Base-by-base conservation (phyloP, 2,888 invertebrate genomes). In the Drosophila antonietae region DNA sequence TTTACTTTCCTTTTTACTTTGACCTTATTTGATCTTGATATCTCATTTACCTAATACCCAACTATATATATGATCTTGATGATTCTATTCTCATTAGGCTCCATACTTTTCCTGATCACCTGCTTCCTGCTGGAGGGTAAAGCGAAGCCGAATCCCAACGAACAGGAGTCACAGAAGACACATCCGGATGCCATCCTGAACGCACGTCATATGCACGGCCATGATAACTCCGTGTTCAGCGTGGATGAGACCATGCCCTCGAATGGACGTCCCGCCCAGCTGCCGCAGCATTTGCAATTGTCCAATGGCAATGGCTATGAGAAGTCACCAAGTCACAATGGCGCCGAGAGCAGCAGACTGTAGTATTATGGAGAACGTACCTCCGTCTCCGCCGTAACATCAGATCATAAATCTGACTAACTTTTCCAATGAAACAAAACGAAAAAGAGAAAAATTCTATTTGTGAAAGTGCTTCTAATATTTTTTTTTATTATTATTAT, bases 81-180 rank as follows among this genome's bases (percentile, higher is more conserved):
- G 44, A 56, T 1, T n/a, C n/a, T 1, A 10, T 10, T 31, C 31
- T n/a, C 2, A 31, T 31, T 46, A 97, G 97, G 97, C 93, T 97
- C 97, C 58, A 94, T 97, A 64, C 94, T 97, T 91, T 97, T 97
- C 94, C 94, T 97, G 87, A 92, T 96, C 12, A 97, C 97, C 0
- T 96, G 96, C 93, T 96, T 97, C 93, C 92, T 97, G 72, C 96
- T 97, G 95, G 96, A 96, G 51, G 96, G 96, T 9, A 92, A 92
- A 66, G 60, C 74, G 10, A 71, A 68, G 10, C 41, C 80, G 10
- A 73, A 70, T 23, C 33, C 60, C 2, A 47, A 49, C 33, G 79
- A 80, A 3, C 78, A 76, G 41, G 83, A 81, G 37, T 70, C 80
- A 2, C 74, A 73, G 5, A 84, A 81, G 60, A 75, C 49, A 52